phyloP scores from a whole-genome alignment of 2,113 vertebrate species.

The Gallinago jamesoni region DNA sequence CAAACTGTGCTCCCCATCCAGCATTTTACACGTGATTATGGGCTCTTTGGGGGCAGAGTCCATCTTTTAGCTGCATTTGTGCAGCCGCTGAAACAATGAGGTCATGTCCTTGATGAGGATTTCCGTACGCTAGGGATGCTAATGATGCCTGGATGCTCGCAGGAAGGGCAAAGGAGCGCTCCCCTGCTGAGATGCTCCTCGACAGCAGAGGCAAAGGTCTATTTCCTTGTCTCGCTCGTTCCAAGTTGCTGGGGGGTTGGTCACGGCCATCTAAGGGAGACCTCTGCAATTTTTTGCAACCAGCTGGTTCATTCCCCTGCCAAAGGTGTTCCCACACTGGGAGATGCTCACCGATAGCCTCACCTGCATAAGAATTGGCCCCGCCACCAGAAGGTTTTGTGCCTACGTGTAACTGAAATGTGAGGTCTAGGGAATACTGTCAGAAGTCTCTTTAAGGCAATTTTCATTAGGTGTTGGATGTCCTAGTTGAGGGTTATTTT shows the following conservation, averaged over 20 bases:
- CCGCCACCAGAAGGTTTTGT: background rate
- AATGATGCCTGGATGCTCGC: background rate
- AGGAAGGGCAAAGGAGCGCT: background rate
- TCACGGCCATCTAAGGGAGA: background rate
- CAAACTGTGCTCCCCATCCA: conserved; percentile 21
- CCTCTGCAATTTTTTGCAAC: background rate
- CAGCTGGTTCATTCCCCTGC: background rate
- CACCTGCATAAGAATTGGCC: background rate
- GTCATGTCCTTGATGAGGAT: conserved; percentile 29
- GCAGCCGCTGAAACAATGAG: conserved; percentile 23
- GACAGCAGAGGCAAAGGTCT: background rate
- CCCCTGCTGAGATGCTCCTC: background rate
- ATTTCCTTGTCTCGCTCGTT: background rate
- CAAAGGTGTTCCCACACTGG: background rate
- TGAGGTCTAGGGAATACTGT: background rate
- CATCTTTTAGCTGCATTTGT: conserved; percentile 17
- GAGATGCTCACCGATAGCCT: background rate
- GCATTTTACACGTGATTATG: conserved; percentile 40
- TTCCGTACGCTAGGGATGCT: background rate
- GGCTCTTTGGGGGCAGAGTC: conserved; percentile 4
- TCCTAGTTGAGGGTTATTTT: conserved; percentile 20
- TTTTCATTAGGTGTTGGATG: conserved; percentile 48
- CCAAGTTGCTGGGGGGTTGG: background rate
- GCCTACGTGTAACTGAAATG: background rate
- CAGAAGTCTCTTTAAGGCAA: background rate